phyloP scores from a whole-genome alignment of 2,888 invertebrate genomes.

The Drosophila paranaensis region DNA sequence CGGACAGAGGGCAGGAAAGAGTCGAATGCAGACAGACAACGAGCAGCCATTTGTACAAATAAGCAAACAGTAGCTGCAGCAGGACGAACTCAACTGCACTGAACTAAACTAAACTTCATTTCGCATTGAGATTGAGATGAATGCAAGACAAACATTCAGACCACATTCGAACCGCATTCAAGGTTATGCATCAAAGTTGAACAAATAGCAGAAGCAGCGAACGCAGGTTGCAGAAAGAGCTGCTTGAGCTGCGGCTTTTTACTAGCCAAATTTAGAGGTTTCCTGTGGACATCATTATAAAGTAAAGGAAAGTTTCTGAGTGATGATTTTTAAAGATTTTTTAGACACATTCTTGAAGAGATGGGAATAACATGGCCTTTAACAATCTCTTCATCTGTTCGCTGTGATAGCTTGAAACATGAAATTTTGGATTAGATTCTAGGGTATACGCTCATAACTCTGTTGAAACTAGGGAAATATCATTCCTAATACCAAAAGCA shows the following conservation, averaged over 20 bases:
- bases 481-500: no score
- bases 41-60: conserved; percentile 78
- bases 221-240: conserved; percentile 2
- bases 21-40: conserved; percentile 40
- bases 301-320: not conserved
- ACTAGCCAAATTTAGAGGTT: not conserved
- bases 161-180: conserved; percentile 78
- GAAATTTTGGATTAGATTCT: no score
- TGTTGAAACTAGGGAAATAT: no score
- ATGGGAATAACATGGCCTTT: no score
- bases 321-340: not conserved
- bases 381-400: no score
- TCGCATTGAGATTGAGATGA: conserved; percentile 58
- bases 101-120: conserved; percentile 34
- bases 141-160: conserved; percentile 58
- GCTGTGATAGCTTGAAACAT: no score
- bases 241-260: not conserved
- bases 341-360: no score
- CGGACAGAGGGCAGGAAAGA: conserved; percentile 16
- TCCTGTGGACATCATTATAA: not conserved
- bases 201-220: conserved; percentile 65
- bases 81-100: conserved; percentile 8
- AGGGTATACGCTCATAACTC: no score
- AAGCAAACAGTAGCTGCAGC: conserved; percentile 46
- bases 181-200: conserved; percentile 80